These are phyloP conservation scores for Scolopax rusticola DNA, from an alignment of 2,797 vertebrate species.

Conservation along the genomic window DNA sequence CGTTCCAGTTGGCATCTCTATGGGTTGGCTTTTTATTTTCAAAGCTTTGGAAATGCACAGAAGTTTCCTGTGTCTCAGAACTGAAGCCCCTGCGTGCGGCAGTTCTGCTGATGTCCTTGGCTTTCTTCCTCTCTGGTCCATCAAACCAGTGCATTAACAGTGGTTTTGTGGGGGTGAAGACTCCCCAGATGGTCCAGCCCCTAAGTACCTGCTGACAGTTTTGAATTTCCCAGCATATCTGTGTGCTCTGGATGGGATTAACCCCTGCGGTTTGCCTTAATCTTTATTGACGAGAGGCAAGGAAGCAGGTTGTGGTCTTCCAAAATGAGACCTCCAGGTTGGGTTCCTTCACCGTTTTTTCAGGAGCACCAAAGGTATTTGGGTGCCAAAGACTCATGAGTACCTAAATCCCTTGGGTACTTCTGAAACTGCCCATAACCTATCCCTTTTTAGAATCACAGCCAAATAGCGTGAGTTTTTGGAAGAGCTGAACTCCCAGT, in stretches of 20 bases:
- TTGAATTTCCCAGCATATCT: neutral
- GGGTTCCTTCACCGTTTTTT: neutral
- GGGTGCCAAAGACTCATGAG: neutral
- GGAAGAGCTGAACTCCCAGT: neutral
- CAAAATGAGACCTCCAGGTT: neutral
- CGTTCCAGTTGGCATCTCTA: neutral
- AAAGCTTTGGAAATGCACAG: slow-evolving; percentile 6
- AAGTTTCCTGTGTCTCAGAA: neutral
- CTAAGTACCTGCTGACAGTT: neutral
- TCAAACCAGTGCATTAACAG: neutral
- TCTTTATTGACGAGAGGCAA: neutral
- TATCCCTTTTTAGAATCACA: neutral
- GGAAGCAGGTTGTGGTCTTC: neutral
- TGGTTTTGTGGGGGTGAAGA: neutral
- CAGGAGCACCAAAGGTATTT: neutral
- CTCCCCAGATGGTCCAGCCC: neutral
- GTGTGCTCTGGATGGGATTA: neutral
- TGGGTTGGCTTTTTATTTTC: neutral
- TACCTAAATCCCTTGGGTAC: neutral
- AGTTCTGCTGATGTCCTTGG: neutral
- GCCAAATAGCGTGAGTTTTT: neutral
- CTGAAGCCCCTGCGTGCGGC: neutral
- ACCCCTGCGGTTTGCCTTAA: slow-evolving; percentile 29
- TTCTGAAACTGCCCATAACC: neutral
- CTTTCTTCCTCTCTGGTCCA: neutral